Base-by-base conservation (phyloP, 2,797 vertebrate species). In the Falco berigora region DNA sequence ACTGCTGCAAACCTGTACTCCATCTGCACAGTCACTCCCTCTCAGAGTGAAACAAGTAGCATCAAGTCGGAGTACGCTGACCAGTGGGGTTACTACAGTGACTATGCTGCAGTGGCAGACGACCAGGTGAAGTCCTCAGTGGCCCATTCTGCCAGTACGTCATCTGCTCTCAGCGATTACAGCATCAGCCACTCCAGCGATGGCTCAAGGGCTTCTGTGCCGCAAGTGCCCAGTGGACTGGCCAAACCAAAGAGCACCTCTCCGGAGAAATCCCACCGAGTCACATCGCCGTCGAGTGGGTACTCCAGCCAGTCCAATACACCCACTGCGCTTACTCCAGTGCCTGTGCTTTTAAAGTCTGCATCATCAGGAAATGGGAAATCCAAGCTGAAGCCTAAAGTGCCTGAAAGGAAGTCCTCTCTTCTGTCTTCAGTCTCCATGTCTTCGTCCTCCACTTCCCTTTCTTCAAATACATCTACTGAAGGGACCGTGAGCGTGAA, bases 241-340 rank as follows among this genome's bases (percentile, higher is more conserved):
- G 86, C 95, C 76, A 98, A 98, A 97, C 97, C 98, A 92, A 99
- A 98, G 97, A 97, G 94, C 82, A 90, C 98, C 12, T 99, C 99
- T 5, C 99, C 99, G 0, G 99, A 99, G 96, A 98, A 99, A 96
- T 97, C 98, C 27, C 99, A 99, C 94, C 98, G 99, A 82, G 98
- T 99, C 88, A 99, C 99, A 18, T 99, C 99, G 0, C 99, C 99
- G 2, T 99, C 99, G 4, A 99, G 99, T 38, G 99, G 99, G 52
- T 99, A 99, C 97, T 99, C 99, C 83, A 99, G 99, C 97, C 99
- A 99, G 96, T 99, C 99, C 49, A 99, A 99, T 95, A 99, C 99
- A 9, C 99, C 99, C 76, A 99, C 99, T 8, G 98, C 99, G 1
- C 98, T 99, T 89, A 99, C 99, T 68, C 99, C 99, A 1, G 99